Evolutionary conservation across 2,113 vertebrate species (phyloP), one percentile per base, ranked within the genome.

Genomic region (Campylomormyrus numenius): DNA sequence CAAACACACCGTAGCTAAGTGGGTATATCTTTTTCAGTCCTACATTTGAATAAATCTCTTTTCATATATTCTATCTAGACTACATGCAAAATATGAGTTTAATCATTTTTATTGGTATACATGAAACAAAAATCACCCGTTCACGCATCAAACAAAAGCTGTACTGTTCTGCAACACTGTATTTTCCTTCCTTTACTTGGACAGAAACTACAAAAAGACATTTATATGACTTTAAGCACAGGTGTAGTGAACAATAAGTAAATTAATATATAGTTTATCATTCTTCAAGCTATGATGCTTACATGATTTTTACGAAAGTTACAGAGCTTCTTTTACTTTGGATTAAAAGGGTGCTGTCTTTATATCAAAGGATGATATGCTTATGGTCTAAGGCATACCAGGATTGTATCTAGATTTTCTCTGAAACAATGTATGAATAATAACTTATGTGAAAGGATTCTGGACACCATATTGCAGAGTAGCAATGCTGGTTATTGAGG

Each of bases 141-240:
- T 70, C 27, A 31, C 27, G 3, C 31, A 35, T 74, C 66, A 74
- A 35, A 74, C 9, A 35, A 35, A 15, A 35, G 27, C 66, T 74
- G 31, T 35, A 74, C 5, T 74, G 66, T 27, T 74, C n/a, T 31
- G 11, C 11, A 74, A 35, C 66, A 35, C 90, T 90, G 91, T 92
- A 87, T 85, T 80, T 93, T 74, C 91, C 45, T 90, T 74, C 93
- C 94, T 94, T 24, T 92, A 98, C 97, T 94, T 93, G 93, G 95
- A 94, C 94, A 94, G 94, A 97, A 92, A 94, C 45, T 45, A 3
- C 88, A 6, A 11, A 83, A 42, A 80, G 52, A 90, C 8, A 70
- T 42, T 2, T 85, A 77, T 49, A 42, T 35, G 85, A 80, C 27
- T 21, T 27, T 84, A 27, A 35, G 53, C 85, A 80, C 31, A 84